Percentiles rank a stretch among this genome's conserved stretches.
Conservation (phyloP, 2,797 vertebrate species). For the Chloroceryle amazona region DNA sequence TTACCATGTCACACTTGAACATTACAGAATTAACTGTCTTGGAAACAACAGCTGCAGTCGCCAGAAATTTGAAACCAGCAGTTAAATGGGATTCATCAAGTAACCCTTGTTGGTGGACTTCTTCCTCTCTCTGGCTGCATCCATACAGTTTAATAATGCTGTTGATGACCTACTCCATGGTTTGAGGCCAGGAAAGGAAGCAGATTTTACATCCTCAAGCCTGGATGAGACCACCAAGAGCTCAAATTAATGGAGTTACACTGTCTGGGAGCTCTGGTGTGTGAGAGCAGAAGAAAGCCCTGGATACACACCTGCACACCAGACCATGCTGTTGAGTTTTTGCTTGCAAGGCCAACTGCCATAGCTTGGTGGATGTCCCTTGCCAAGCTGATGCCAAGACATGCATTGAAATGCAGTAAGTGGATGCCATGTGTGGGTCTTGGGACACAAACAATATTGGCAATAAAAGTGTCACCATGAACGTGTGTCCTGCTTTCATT, state of each 20-base stretch:
- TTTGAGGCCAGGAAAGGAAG: background rate
- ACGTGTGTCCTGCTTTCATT: background rate
- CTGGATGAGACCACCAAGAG: background rate
- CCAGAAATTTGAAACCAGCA: background rate
- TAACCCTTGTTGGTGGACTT: rapidly evolving
- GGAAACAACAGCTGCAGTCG: rapidly evolving
- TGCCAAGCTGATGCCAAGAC: background rate
- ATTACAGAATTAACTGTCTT: background rate
- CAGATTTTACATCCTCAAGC: background rate
- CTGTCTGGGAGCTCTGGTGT: rapidly evolving
- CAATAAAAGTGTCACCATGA: background rate
- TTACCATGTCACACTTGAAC: background rate
- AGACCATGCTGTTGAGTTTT: background rate
- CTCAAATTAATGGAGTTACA: background rate
- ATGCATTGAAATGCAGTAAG: background rate
- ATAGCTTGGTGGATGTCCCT: rapidly evolving
- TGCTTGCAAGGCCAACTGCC: background rate
- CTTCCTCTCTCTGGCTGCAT: background rate
- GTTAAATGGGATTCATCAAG: background rate
- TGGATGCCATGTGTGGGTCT: background rate
- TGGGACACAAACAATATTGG: rapidly evolving
- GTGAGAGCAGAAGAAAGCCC: background rate
- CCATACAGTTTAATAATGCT: background rate
- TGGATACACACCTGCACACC: rapidly evolving
- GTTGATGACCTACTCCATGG: rapidly evolving